Evolutionary conservation across 2,888 invertebrate species (phyloP).

Genomic region (Syritta pipiens): DNA sequence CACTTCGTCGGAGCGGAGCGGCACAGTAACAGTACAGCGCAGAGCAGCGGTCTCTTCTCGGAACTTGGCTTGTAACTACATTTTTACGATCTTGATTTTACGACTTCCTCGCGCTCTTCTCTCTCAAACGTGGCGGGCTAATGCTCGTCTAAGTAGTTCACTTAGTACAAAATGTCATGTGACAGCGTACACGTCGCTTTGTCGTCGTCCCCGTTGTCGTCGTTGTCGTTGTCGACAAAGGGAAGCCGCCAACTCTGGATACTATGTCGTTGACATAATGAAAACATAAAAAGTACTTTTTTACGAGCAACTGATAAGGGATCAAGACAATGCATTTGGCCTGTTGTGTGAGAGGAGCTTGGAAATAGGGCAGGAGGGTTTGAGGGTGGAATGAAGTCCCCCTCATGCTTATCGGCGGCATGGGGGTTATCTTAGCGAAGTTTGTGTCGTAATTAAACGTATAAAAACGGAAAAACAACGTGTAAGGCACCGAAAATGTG

Average conservation of each 20-base stretch:
- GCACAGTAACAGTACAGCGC: too few species aligned
- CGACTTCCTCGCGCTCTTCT: conserved; percentile 21
- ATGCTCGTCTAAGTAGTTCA: conserved; percentile 44
- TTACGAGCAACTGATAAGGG: conserved; percentile 52
- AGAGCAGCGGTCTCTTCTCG: conserved; percentile 17
- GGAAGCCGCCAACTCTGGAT: conserved; percentile 19
- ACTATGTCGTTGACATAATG: conserved; percentile 30
- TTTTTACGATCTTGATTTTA: conserved; percentile 43
- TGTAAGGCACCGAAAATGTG: conserved; percentile 13
- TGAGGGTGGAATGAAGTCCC: not conserved
- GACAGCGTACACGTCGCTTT: conserved; percentile 25
- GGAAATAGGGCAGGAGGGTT: not conserved
- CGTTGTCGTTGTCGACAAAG: too few species aligned
- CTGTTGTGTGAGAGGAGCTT: conserved; percentile 19
- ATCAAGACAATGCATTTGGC: conserved; percentile 53
- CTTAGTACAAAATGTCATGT: conserved; percentile 49
- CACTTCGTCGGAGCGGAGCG: not conserved
- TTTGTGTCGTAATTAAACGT: conserved; percentile 22
- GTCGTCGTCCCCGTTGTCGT: too few species aligned
- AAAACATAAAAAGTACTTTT: conserved; percentile 47
- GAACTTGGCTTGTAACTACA: conserved; percentile 5
- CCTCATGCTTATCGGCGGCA: not conserved
- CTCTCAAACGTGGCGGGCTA: conserved; percentile 23
- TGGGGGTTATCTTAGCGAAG: conserved; percentile 3
- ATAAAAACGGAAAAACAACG: conserved; percentile 9